Conservation (phyloP, 2,797 vertebrate species). For the Geotria australis region DNA sequence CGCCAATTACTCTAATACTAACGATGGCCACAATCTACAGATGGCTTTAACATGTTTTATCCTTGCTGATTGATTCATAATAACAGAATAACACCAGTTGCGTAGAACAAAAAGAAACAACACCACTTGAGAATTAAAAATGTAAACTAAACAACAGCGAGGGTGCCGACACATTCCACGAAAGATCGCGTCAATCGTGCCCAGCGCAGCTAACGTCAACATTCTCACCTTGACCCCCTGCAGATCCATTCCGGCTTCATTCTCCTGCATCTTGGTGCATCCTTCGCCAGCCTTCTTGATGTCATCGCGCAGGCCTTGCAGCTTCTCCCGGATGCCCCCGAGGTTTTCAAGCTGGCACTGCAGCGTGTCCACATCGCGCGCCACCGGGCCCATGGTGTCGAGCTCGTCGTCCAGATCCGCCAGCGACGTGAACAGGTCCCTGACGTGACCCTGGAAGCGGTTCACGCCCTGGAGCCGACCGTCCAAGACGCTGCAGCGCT, state of each 20-base stretch:
- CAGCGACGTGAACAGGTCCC: constrained; percentile 68
- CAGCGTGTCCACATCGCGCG: constrained; percentile 54
- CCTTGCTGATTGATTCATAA: too few species aligned
- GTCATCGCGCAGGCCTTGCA: constrained; percentile 24
- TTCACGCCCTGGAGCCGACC: constrained; percentile 61
- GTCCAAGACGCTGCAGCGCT: constrained; percentile 46
- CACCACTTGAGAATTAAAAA: too few species aligned
- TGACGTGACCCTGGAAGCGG: constrained; percentile 44
- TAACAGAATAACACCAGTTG: too few species aligned
- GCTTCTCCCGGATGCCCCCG: constrained; percentile 29
- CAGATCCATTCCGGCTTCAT: constrained; percentile 70
- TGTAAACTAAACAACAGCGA: too few species aligned
- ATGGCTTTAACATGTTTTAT: too few species aligned
- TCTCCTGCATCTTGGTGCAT: constrained; percentile 46
- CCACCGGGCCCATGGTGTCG: constrained; percentile 54
- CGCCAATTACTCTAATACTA: too few species aligned
- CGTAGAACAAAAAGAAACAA: too few species aligned
- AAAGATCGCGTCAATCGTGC: too few species aligned
- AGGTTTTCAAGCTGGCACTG: constrained; percentile 64
- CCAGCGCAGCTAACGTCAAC: too few species aligned
- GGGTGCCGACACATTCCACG: too few species aligned
- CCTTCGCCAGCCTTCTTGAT: constrained; percentile 36
- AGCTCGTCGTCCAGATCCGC: constrained; percentile 76
- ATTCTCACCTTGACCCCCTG: constrained; percentile 26
- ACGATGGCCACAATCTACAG: too few species aligned